phyloP scores from a whole-genome alignment of 2,113 vertebrate genomes.

The Pangasianodon gigas region DNA sequence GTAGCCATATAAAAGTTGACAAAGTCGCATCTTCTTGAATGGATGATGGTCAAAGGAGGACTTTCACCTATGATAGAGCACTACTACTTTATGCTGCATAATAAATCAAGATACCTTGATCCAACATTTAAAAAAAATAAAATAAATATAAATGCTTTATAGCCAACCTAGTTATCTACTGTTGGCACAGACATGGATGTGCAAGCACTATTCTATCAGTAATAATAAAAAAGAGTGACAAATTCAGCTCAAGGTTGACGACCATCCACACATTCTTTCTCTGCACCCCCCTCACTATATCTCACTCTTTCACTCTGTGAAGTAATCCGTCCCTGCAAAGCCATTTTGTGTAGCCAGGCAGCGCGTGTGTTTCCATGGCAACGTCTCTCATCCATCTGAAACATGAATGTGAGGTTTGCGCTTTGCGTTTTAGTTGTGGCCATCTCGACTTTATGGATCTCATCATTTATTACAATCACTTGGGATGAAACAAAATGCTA shows the following conservation, averaged over 20 bases:
- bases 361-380: constrained; percentile 56
- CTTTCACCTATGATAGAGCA: background rate
- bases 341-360: constrained; percentile 50
- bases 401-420: constrained; percentile 52
- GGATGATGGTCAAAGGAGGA: background rate
- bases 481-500: constrained; percentile 13
- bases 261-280: background rate
- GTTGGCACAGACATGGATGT: no score
- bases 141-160: background rate
- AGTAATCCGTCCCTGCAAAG: constrained; percentile 49
- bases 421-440: constrained; percentile 5
- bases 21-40: background rate
- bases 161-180: background rate
- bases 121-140: background rate
- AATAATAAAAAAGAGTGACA: background rate
- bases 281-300: background rate
- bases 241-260: constrained; percentile 2
- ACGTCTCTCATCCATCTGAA: constrained; percentile 56
- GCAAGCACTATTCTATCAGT: background rate
- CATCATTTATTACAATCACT: constrained; percentile 20
- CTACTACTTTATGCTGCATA: background rate
- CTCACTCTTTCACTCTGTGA: constrained; percentile 21
- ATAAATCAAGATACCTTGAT: background rate
- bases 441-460: constrained; percentile 10
- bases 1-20: background rate